Conservation (phyloP, 1,140 invertebrate species). For the Habropoda laboriosa region DNA sequence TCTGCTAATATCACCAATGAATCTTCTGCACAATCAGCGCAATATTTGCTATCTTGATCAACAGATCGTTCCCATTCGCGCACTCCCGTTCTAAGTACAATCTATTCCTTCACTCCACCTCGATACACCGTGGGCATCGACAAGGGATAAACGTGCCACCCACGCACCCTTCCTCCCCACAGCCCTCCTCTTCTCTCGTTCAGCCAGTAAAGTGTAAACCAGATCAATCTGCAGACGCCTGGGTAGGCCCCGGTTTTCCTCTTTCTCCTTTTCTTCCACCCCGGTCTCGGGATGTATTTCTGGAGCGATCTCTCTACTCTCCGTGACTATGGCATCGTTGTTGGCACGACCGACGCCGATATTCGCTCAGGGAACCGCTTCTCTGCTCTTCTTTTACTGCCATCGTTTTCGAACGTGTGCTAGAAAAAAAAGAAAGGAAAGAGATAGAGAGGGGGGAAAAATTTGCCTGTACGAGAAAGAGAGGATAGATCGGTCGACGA, state of each 20-base stretch:
- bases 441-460: constrained; percentile 23
- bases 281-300: constrained; percentile 59
- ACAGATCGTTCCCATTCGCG: constrained; percentile 2
- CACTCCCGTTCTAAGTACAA: constrained; percentile 35
- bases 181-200: constrained; percentile 46
- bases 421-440: not conserved
- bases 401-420: constrained; percentile 11
- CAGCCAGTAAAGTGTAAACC: constrained; percentile 69
- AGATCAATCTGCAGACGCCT: constrained; percentile 65
- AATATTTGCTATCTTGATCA: constrained; percentile 21
- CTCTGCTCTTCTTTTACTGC: constrained; percentile 51
- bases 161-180: constrained; percentile 39
- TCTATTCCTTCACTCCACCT: constrained; percentile 57
- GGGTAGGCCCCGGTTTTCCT: constrained; percentile 41
- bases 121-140: constrained; percentile 62
- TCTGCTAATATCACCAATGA: not conserved
- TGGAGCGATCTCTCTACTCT: constrained; percentile 62
- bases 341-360: constrained; percentile 35
- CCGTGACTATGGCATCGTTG: constrained; percentile 58
- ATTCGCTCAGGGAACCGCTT: constrained; percentile 44
- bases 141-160: constrained; percentile 63
- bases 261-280: constrained; percentile 62
- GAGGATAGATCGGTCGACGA: constrained; percentile 41
- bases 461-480: constrained; percentile 29
- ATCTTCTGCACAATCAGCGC: not conserved